Evolutionary conservation across 2,888 invertebrate genomes (phyloP).

Genomic region (Spisula solida): DNA sequence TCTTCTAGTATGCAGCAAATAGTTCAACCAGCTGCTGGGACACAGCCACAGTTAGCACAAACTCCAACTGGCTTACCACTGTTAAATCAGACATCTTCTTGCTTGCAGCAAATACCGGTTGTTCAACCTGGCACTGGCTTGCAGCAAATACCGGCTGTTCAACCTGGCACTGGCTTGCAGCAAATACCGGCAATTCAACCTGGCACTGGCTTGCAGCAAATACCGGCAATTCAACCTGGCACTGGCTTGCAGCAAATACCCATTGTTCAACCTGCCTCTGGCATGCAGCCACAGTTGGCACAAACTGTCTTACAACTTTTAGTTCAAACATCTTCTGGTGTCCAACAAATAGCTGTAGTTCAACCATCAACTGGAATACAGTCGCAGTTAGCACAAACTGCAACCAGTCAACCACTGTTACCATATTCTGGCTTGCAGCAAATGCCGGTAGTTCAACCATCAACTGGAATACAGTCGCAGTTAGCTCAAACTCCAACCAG

Average conservation of each 20-base stretch:
- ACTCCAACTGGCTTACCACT: background rate
- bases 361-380: no score
- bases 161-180: background rate
- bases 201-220: background rate
- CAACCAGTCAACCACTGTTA: no score
- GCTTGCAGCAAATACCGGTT: background rate
- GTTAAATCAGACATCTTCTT: background rate
- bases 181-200: background rate
- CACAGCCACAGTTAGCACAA: background rate
- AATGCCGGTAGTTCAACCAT: background rate
- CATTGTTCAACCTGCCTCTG: background rate
- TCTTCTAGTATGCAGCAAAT: background rate
- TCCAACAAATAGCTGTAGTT: no score
- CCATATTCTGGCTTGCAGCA: background rate
- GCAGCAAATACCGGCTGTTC: background rate
- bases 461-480: background rate
- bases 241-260: background rate
- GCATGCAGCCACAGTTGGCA: background rate
- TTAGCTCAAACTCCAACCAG: no score
- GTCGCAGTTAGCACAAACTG: no score
- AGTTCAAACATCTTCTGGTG: no score
- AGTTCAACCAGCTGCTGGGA: background rate
- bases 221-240: background rate
- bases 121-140: background rate
- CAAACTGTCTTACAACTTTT: no score